These are phyloP conservation scores for Limnodromus scolopaceus DNA, from an alignment of 2,797 vertebrate species.

Conservation along the genomic window DNA sequence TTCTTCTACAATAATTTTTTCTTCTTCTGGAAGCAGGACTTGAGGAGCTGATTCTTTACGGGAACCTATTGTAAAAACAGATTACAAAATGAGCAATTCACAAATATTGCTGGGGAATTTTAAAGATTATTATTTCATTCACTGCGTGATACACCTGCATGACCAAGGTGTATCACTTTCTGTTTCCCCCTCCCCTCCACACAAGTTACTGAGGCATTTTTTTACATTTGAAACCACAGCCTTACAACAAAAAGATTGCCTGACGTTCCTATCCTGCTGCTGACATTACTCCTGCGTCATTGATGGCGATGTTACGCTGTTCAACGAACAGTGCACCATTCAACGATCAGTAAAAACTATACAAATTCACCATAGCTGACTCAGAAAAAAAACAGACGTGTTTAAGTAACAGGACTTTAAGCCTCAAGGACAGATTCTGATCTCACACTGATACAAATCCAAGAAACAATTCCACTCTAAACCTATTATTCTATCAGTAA, in stretches of 20 bases:
- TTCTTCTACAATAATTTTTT: slow-evolving; percentile 93
- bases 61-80: slow-evolving; percentile 80
- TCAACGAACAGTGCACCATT: background rate
- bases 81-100: slow-evolving; percentile 44
- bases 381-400: background rate
- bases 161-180: background rate
- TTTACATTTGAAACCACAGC: background rate
- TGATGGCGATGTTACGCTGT: fast-evolving
- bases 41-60: slow-evolving; percentile 91
- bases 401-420: background rate
- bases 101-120: background rate
- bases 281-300: fast-evolving
- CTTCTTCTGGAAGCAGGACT: slow-evolving; percentile 93
- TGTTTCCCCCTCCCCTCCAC: background rate
- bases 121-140: background rate
- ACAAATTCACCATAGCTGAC: background rate
- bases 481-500: background rate
- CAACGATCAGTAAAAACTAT: background rate
- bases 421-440: slow-evolving; percentile 11
- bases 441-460: background rate
- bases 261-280: background rate
- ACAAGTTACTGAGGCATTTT: background rate
- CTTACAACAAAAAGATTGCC: background rate
- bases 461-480: background rate
- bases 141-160: background rate